These are phyloP conservation scores for Crossaster papposus DNA, from an alignment of 53 echinoderm and acorn worm species.

Conservation along the genomic window DNA sequence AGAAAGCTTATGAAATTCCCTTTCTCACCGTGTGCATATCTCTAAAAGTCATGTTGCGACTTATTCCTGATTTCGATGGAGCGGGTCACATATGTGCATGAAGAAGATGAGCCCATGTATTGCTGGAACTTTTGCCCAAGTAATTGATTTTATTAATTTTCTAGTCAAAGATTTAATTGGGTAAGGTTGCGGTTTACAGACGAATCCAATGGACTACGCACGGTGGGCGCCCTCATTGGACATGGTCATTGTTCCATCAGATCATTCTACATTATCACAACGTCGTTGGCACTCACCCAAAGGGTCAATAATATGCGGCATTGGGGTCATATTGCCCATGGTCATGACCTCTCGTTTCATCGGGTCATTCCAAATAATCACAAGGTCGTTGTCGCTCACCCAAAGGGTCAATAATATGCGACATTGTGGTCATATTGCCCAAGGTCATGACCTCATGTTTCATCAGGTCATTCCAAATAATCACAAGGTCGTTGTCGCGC, in stretches of 20 bases:
- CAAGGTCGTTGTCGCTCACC: neutral
- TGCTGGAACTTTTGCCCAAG: no score
- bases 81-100: no score
- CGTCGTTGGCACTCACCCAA: neutral
- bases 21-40: no score
- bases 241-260: conserved; percentile 64
- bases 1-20: no score
- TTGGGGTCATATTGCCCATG: neutral
- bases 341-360: neutral
- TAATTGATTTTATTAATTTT: no score
- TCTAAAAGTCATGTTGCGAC: no score
- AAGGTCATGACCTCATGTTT: neutral
- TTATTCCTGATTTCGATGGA: no score
- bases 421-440: neutral
- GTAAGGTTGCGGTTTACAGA: no score
- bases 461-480: conserved; percentile 32
- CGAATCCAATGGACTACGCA: no score
- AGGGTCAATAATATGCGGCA: neutral
- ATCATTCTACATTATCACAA: conserved; percentile 37
- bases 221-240: no score
- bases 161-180: no score
- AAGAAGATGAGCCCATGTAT: neutral
- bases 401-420: neutral
- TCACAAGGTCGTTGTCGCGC: conserved; percentile 10
- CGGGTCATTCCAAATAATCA: conserved; percentile 21